Evolutionary conservation across 1,140 invertebrate genomes (phyloP).

Genomic region (Maniola jurtina): DNA sequence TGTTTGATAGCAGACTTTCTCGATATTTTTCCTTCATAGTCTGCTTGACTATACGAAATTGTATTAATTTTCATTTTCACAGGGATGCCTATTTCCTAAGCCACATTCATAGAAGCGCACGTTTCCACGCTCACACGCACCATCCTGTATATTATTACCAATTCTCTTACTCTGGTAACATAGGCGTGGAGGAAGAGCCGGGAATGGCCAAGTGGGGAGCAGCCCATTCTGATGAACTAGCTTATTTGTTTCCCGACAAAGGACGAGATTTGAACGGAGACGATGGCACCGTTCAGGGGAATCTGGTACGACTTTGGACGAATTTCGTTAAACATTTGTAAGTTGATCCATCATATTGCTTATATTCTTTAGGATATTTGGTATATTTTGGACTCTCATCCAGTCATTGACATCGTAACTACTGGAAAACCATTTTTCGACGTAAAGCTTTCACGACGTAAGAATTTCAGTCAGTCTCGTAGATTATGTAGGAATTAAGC

Average conservation of each 20-base stretch:
- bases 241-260: slow-evolving; percentile 51
- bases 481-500: too few species aligned
- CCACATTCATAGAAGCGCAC: slow-evolving; percentile 54
- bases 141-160: slow-evolving; percentile 58
- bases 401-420: too few species aligned
- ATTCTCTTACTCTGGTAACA: slow-evolving; percentile 50
- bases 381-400: too few species aligned
- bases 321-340: slow-evolving; percentile 68
- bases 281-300: slow-evolving; percentile 47
- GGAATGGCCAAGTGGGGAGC: slow-evolving; percentile 50
- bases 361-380: too few species aligned
- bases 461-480: too few species aligned
- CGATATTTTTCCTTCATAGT: too few species aligned
- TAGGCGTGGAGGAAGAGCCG: slow-evolving; percentile 47
- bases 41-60: too few species aligned
- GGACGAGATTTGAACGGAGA: slow-evolving; percentile 42
- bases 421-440: too few species aligned
- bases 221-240: slow-evolving; percentile 64
- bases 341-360: slow-evolving; percentile 29
- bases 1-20: too few species aligned
- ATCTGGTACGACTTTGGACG: slow-evolving; percentile 52
- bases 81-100: slow-evolving; percentile 63
- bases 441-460: too few species aligned
- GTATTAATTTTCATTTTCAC: slow-evolving; percentile 19
- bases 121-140: slow-evolving; percentile 40